Percentiles rank a stretch among this genome's conserved stretches.
phyloP scores from a whole-genome alignment of 2,113 vertebrate species.

The Pangasianodon hypophthalmus region DNA sequence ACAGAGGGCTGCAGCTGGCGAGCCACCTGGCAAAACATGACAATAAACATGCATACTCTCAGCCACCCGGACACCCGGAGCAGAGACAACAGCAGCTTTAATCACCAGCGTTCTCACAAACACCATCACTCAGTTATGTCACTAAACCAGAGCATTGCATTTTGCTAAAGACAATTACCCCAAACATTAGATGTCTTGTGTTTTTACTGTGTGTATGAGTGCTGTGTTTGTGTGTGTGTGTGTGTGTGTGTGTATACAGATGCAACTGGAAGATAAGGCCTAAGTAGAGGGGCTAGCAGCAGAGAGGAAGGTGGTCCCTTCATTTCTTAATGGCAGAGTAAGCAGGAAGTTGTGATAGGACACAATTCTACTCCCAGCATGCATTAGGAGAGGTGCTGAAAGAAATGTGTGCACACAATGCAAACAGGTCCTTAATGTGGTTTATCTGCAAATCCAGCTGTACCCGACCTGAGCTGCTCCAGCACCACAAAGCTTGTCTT shows the following conservation, averaged over 20 bases:
- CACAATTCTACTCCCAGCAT: constrained; percentile 44
- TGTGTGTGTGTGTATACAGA: constrained; percentile 14
- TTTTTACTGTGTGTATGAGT: not conserved
- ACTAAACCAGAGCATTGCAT: not conserved
- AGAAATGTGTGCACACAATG: constrained; percentile 46
- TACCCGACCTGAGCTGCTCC: constrained; percentile 27
- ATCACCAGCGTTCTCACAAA: constrained; percentile 2
- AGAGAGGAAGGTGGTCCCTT: constrained; percentile 30
- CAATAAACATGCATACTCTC: not conserved
- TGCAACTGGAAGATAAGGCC: constrained; percentile 35
- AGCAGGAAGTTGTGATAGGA: constrained; percentile 52
- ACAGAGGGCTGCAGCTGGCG: constrained; percentile 82
- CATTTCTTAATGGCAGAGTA: constrained; percentile 32
- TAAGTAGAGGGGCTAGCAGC: not conserved
- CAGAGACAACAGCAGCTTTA: constrained; percentile 28
- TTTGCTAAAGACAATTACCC: not conserved
- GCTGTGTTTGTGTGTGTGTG: constrained; percentile 1
- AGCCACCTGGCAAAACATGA: constrained; percentile 75
- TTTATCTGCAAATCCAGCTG: constrained; percentile 50
- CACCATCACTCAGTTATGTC: not conserved
- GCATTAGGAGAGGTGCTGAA: constrained; percentile 53
- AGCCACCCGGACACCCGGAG: constrained; percentile 14
- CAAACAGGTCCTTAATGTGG: constrained; percentile 18
- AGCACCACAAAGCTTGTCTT: constrained; percentile 16
- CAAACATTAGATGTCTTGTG: not conserved